Base-by-base conservation (phyloP, 2,797 vertebrate species). In the Lemur catta region DNA sequence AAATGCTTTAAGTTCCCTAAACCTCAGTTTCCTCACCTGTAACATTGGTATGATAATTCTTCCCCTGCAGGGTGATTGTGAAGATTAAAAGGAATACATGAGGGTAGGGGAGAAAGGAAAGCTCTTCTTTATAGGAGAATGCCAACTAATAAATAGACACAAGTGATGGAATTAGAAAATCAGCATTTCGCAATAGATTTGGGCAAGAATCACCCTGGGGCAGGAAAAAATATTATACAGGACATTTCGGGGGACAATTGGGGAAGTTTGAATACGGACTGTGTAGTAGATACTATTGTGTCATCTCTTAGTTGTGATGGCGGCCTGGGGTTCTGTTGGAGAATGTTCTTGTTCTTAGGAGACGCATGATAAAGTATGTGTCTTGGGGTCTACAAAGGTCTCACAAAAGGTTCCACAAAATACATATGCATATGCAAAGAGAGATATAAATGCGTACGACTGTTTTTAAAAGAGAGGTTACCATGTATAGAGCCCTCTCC, bases 21-120 rank as follows among this genome's bases (percentile, higher is more conserved):
- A 74, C n/a, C 94, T 97, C 74, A 43, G 30, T 82, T 89, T 88
- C 69, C 52, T 86, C 59, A 67, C 86, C 89, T 74, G 0, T 82
- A 85, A 81, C 85, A 87, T 69, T 33, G 50, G 43, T 63, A 0
- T 80, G 59, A 65, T 50, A 41, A 26, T 41, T 87, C n/a, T 57
- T 28, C 46, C 4, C 33, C 28, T 57, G 48, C 2, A 4, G 41
- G 30, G 6, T 50, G 28, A 76, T 48, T 24, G 43, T 50, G 48
- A 74, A 71, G 15, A 84, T 30, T 9, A 38, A 84, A 30, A 93
- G 6, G 33, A 84, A 79, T 84, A 38, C 48, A 20, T 3, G 24
- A 3, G 17, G 6, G 17, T 28, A 46, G 17, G 6, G 17, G 35
- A 94, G 46, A 78, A 43, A 71, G 18, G 72, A 50, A 93, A 50